phyloP scores from a whole-genome alignment of 2,797 vertebrate genomes.

The Aplochiton taeniatus region DNA sequence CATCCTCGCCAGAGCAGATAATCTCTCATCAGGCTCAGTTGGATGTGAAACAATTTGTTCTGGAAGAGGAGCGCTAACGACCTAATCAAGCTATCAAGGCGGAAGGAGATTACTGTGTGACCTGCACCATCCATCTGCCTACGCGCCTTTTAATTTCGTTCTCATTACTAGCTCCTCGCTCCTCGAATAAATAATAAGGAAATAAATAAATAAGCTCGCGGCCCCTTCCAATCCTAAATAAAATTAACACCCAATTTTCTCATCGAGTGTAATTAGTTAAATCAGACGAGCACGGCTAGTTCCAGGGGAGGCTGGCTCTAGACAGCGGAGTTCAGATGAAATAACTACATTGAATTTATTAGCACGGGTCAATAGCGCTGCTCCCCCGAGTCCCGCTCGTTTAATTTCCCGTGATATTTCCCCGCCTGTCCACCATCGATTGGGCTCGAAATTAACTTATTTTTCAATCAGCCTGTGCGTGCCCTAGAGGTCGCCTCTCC shows the following conservation, averaged over 20 bases:
- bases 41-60: constrained; percentile 97
- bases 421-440: constrained; percentile 99
- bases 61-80: constrained; percentile 94
- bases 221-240: constrained; percentile 79
- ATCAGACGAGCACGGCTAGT: constrained; percentile 84
- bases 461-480: constrained; percentile 98
- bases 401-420: constrained; percentile 99
- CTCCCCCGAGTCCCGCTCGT: constrained; percentile 91
- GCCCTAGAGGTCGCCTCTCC: constrained; percentile 92
- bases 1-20: constrained; percentile 74
- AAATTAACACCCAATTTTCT: constrained; percentile 98
- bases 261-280: constrained; percentile 98
- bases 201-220: constrained; percentile 49
- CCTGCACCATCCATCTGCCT: constrained; percentile 95
- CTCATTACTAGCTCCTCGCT: constrained; percentile 77
- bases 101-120: constrained; percentile 96
- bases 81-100: constrained; percentile 99
- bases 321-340: constrained; percentile 81
- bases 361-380: constrained; percentile 94
- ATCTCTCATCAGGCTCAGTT: constrained; percentile 91
- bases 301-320: constrained; percentile 67
- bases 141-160: constrained; percentile 88
- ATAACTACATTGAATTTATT: constrained; percentile 98
- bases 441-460: constrained; percentile 99
- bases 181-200: constrained; percentile 73